Base-by-base conservation (phyloP, 2,888 invertebrate species). In the Drosophila emarginata region DNA sequence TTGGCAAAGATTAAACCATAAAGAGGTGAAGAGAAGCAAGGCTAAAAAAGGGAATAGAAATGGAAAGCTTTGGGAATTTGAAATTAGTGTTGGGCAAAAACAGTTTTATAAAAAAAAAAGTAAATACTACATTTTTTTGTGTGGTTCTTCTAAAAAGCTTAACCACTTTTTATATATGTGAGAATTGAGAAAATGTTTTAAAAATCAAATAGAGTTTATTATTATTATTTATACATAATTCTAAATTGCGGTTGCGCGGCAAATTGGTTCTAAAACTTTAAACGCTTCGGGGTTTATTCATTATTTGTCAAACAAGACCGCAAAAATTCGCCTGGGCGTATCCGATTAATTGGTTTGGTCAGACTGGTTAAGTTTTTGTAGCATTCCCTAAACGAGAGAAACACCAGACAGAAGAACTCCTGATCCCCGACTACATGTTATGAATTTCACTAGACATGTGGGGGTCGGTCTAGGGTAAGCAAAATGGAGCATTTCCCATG, bases 121-220 rank as follows among this genome's bases (percentile, higher is more conserved):
- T 45, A 15, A 4, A 61, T 58, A 71, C 1, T 9, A 0, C 9
- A 9, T 32, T 32, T 67, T 67, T 12, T 58, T 60, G 61, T 80
- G 77, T 58, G 81, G 70, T 62, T 60, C 32, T 7, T 21, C 23
- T 58, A 68, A 66, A 61, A 53, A 32, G 54, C 26, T 58, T 59
- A 37, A 54, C 11, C 11, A 45, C 12, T 45, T 21, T 45, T 45
- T 12, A 45, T 45, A 45, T 32, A 9, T 32, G 32, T 32, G 12
- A 18, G 45, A 45, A 45, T 21, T 21, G 4, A 21, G 45, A 2
- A 45, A 28, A n/a, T 58, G 37, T 40, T 23, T 26, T 58, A 23
- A 37, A 57, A 37, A 57, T 40, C 15, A 54, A 32, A 63, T 45
- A 39, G 12, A 53, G 54, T 64, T 66, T 53, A 58, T 78, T 70